These are phyloP conservation scores for Xenotilapia longispinis DNA, from an alignment of 2,113 vertebrate genomes.

Conservation along the genomic window DNA sequence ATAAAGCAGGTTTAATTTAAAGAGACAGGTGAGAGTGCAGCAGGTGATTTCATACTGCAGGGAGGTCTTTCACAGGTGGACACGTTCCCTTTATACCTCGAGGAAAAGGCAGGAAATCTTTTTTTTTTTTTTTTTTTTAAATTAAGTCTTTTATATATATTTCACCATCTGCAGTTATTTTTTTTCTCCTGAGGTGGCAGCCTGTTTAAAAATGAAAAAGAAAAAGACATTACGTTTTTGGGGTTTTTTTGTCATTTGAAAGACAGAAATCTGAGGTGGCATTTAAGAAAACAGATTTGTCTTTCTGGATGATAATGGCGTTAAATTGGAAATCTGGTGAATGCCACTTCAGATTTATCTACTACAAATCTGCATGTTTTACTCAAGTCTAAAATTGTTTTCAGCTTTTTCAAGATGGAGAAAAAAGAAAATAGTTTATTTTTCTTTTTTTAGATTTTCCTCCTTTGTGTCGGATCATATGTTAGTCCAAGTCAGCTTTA, in stretches of 20 bases:
- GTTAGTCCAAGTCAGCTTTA: not conserved
- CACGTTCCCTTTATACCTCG: not conserved
- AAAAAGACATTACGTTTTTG: not conserved
- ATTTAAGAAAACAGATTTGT: not conserved
- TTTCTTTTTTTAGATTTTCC: not conserved
- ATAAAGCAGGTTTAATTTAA: not conserved
- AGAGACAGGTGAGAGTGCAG: not conserved
- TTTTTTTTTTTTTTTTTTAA: rapidly evolving
- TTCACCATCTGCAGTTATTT: not conserved
- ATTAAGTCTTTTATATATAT: not conserved
- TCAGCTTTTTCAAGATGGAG: not conserved
- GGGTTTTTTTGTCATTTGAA: rapidly evolving
- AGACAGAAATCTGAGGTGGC: not conserved
- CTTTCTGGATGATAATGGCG: not conserved
- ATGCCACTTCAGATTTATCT: not conserved
- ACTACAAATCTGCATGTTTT: not conserved
- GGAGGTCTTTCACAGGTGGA: not conserved
- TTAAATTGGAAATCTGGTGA: not conserved
- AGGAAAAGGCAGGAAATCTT: not conserved
- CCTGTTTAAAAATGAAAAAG: not conserved
- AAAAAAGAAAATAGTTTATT: not conserved
- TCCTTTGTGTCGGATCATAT: not conserved
- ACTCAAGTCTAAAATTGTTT: not conserved
- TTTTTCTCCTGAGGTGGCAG: not conserved
- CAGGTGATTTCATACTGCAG: not conserved